phyloP scores from a whole-genome alignment of 1,140 invertebrate genomes.

The Pantala flavescens region DNA sequence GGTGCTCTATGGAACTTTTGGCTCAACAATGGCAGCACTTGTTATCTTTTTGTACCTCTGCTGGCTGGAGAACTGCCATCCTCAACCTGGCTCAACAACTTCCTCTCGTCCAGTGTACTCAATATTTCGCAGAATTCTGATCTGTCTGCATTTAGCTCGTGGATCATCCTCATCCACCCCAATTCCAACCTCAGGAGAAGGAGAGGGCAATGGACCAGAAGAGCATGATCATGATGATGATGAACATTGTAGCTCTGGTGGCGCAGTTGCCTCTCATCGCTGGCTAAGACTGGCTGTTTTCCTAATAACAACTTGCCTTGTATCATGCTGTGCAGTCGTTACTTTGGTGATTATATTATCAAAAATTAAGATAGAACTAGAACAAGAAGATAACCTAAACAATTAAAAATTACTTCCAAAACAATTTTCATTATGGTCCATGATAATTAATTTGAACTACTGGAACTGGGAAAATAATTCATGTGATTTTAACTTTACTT shows the following conservation, averaged over 20 bases:
- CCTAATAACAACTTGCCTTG: conserved; percentile 49
- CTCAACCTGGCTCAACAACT: conserved; percentile 20
- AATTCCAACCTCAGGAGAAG: conserved; percentile 34
- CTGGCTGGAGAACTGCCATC: conserved; percentile 41
- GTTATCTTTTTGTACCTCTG: conserved; percentile 49
- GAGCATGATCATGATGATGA: conserved; percentile 14
- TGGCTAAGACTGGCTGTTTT: conserved; percentile 56
- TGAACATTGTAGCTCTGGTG: conserved; percentile 18
- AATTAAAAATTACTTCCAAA: too few species aligned
- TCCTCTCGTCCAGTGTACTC: not conserved
- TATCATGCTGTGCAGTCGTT: conserved; percentile 54
- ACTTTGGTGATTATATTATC: conserved; percentile 46
- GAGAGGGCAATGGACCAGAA: conserved; percentile 31
- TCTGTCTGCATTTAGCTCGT: not conserved
- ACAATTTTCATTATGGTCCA: too few species aligned
- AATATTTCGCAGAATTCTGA: not conserved
- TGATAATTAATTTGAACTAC: too few species aligned
- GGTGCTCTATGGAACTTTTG: conserved; percentile 50
- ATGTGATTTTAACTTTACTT: too few species aligned
- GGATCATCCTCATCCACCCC: conserved; percentile 22
- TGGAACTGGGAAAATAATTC: too few species aligned
- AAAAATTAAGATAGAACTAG: too few species aligned
- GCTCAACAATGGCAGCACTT: conserved; percentile 50
- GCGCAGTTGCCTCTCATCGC: conserved; percentile 51
- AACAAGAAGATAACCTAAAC: too few species aligned